A percentile compares a stretch with the other conserved stretches of the same genome.
phyloP scores from a whole-genome alignment of 2,888 invertebrate genomes.

The Drosophila leonis region DNA sequence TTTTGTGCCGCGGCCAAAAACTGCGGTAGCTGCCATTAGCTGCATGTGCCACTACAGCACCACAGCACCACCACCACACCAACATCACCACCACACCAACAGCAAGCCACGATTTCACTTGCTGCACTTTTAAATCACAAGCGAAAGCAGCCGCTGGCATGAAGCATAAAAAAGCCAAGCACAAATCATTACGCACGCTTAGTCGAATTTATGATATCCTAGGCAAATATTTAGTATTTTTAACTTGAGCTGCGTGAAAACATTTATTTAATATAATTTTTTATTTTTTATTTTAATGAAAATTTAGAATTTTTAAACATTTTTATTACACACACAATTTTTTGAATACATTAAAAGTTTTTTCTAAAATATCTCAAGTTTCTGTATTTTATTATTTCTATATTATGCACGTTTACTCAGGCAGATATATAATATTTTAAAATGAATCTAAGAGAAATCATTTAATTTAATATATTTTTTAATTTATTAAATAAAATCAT shows the following conservation, averaged over 20 bases:
- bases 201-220: background rate
- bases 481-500: too few species aligned
- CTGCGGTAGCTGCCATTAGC: slow-evolving; percentile 61
- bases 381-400: too few species aligned
- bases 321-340: too few species aligned
- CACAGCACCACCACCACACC: slow-evolving; percentile 6
- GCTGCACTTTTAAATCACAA: slow-evolving; percentile 59
- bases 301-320: background rate
- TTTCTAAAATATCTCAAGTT: too few species aligned
- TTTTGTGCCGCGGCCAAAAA: slow-evolving; percentile 32
- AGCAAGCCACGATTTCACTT: slow-evolving; percentile 9
- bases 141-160: slow-evolving; percentile 8
- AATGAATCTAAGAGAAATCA: background rate
- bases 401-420: too few species aligned
- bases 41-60: slow-evolving; percentile 67
- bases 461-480: background rate
- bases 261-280: background rate
- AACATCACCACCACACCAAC: background rate
- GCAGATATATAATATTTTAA: background rate
- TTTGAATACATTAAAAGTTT: too few species aligned
- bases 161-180: background rate
- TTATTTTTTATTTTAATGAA: background rate
- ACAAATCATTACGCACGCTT: background rate
- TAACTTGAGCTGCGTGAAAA: too few species aligned
- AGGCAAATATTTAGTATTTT: background rate